Percentiles rank a stretch among this genome's conserved stretches.
Evolutionary conservation across 2,888 invertebrate genomes (phyloP).

Genomic region (Mylabris sibirica): DNA sequence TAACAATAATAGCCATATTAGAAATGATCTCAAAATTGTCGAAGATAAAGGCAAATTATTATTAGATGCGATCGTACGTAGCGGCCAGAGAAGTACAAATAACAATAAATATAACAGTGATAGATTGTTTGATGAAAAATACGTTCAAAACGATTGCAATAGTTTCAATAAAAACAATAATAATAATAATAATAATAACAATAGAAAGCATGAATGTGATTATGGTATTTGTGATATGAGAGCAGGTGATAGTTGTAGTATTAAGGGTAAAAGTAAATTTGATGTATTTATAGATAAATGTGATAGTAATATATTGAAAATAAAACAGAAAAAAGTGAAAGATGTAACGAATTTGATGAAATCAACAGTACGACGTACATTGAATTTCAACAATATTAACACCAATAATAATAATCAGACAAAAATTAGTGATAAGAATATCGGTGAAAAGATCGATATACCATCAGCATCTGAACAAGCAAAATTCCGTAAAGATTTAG

Average conservation of each 20-base stretch:
- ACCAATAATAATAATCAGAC: slow-evolving; percentile 16
- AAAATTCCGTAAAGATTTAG: slow-evolving; percentile 76
- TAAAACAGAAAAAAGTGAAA: slow-evolving; percentile 37
- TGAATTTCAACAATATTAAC: slow-evolving; percentile 52
- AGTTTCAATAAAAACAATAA: slow-evolving; percentile 30
- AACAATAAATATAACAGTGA: slow-evolving; percentile 21
- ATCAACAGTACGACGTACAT: slow-evolving; percentile 38
- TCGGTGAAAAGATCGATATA: slow-evolving; percentile 58
- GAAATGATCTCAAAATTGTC: slow-evolving; percentile 55
- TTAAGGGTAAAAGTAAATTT: slow-evolving; percentile 56
- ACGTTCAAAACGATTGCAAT: slow-evolving; percentile 33
- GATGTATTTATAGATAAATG: slow-evolving; percentile 57
- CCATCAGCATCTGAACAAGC: slow-evolving; percentile 77
- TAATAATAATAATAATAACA: slow-evolving; percentile 30
- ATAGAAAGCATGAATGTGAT: slow-evolving; percentile 54
- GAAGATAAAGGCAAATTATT: slow-evolving; percentile 55
- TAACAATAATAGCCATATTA: slow-evolving; percentile 44
- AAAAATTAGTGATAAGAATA: neutral
- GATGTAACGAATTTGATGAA: slow-evolving; percentile 38
- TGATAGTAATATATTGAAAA: slow-evolving; percentile 55
- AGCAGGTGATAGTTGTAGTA: slow-evolving; percentile 61
- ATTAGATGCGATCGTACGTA: slow-evolving; percentile 59
- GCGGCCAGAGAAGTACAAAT: slow-evolving; percentile 48
- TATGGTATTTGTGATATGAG: slow-evolving; percentile 55
- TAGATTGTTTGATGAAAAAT: slow-evolving; percentile 34